phyloP scores from a whole-genome alignment of 2,888 invertebrate genomes.

The Agapostemon virescens region DNA sequence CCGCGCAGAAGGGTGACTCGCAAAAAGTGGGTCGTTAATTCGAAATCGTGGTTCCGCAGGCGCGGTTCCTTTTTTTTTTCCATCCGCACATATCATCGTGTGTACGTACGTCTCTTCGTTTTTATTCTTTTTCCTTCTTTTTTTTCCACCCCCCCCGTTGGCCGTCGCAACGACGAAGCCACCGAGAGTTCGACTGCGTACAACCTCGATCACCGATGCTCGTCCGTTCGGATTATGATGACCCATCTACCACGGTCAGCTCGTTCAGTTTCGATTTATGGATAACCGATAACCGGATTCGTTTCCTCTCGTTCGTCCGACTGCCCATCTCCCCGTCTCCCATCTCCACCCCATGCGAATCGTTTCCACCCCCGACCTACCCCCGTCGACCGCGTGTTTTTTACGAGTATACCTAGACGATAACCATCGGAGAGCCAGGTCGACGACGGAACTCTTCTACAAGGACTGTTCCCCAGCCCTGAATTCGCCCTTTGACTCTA shows the following conservation, averaged over 20 bases:
- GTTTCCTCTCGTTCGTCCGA: slow-evolving; percentile 41
- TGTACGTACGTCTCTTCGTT: neutral
- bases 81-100: slow-evolving; percentile 16
- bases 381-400: slow-evolving; percentile 43
- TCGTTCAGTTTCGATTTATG: slow-evolving; percentile 70
- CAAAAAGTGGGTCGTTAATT: slow-evolving; percentile 47
- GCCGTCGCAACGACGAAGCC: slow-evolving; percentile 27
- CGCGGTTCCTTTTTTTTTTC: slow-evolving; percentile 25
- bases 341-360: slow-evolving; percentile 11
- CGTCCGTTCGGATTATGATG: slow-evolving; percentile 67
- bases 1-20: neutral
- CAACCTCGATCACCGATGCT: slow-evolving; percentile 55
- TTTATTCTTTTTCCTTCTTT: slow-evolving; percentile 26
- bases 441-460: slow-evolving; percentile 53
- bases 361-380: neutral
- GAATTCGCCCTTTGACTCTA: neutral
- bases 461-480: neutral
- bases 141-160: neutral
- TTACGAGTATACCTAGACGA: slow-evolving; percentile 61
- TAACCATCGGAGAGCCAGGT: slow-evolving; percentile 49
- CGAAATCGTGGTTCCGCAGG: slow-evolving; percentile 21
- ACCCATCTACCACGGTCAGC: slow-evolving; percentile 67
- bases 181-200: slow-evolving; percentile 47
- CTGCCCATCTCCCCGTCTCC: slow-evolving; percentile 23
- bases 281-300: slow-evolving; percentile 70